Evolutionary conservation across 2,797 vertebrate species (phyloP).

Genomic region (Falco rusticolus): DNA sequence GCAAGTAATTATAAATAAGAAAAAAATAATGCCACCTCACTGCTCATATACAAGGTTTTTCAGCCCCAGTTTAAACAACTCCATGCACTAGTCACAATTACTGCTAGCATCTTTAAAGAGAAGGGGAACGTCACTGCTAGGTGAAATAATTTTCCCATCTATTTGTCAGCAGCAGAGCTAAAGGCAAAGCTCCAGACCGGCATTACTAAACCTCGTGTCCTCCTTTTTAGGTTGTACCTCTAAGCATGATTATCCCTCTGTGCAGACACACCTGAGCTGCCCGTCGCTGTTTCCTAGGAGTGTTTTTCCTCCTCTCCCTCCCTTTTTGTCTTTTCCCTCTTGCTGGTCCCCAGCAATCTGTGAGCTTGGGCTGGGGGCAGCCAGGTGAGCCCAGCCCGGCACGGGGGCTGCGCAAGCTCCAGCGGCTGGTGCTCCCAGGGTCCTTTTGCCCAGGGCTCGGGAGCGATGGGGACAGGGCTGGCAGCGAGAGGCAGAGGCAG

Average conservation of each 20-base stretch:
- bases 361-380: neutral
- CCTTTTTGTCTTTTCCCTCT: neutral
- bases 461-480: neutral
- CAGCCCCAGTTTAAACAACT: neutral
- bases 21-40: neutral
- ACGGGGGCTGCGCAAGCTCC: fast-evolving
- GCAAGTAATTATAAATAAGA: neutral
- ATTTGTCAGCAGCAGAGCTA: neutral
- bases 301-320: neutral
- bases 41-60: neutral
- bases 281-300: neutral
- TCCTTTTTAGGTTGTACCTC: neutral
- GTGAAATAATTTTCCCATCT: neutral
- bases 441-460: neutral
- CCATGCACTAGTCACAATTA: fast-evolving
- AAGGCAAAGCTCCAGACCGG: neutral
- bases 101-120: neutral
- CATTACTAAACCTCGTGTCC: fast-evolving
- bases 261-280: neutral
- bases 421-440: neutral
- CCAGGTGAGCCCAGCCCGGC: neutral
- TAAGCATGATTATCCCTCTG: neutral
- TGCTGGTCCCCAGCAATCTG: neutral
- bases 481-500: neutral
- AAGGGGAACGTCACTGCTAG: neutral